Conservation (phyloP, 2,888 invertebrate species). For the Poecilus cupreus region DNA sequence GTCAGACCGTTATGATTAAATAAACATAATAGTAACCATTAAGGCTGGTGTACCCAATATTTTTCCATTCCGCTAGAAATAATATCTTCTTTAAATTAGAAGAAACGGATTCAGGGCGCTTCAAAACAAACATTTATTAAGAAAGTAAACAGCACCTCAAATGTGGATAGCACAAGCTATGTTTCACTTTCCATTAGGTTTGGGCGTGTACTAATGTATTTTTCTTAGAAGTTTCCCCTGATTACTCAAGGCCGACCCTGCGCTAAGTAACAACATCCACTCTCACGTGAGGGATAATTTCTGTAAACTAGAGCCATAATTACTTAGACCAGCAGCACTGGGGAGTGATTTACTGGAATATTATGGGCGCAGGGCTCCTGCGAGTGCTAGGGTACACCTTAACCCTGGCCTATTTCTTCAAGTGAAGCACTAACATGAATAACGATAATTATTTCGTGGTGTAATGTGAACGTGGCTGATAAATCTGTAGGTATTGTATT, state of each 20-base stretch:
- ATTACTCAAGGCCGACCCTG: conserved; percentile 25
- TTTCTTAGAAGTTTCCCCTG: conserved; percentile 22
- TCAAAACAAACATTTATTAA: no score
- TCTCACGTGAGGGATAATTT: conserved; percentile 51
- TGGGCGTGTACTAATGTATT: conserved; percentile 16
- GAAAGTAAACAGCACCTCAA: no score
- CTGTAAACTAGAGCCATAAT: conserved; percentile 56
- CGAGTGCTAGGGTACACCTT: not conserved
- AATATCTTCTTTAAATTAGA: no score
- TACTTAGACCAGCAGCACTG: conserved; percentile 44
- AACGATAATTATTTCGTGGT: conserved; percentile 15
- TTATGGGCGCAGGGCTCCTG: conserved; percentile 41
- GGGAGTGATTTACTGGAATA: conserved; percentile 52
- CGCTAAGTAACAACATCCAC: conserved; percentile 39
- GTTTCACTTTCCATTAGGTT: not conserved
- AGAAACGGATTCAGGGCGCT: no score
- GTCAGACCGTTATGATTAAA: no score
- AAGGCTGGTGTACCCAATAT: no score
- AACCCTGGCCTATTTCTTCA: conserved; percentile 31
- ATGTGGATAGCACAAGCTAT: not conserved
- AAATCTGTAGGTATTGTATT: conserved; percentile 9
- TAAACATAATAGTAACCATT: no score
- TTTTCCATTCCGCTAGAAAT: no score
- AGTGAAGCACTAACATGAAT: not conserved
- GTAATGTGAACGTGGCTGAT: conserved; percentile 26